Percentiles rank a stretch among this genome's conserved stretches.
phyloP scores from a whole-genome alignment of 2,888 invertebrate genomes.

The Perizoma flavofasciatum region DNA sequence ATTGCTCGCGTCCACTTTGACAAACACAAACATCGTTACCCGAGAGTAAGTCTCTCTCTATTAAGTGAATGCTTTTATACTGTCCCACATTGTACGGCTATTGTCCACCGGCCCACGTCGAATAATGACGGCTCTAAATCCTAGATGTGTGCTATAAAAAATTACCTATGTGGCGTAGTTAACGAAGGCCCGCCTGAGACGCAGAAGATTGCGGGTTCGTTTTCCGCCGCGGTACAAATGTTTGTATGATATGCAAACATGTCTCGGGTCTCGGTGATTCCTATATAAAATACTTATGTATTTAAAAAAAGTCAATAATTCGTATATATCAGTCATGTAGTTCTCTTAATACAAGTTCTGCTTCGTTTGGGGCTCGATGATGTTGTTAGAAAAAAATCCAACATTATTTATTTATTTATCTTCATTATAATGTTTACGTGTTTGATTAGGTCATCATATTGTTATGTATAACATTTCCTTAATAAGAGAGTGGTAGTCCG shows the following conservation, averaged over 20 bases:
- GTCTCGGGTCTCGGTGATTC: no score
- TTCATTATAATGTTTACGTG: slow-evolving; percentile 21
- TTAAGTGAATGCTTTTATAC: slow-evolving; percentile 47
- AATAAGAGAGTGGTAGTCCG: no score
- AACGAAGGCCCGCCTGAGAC: neutral
- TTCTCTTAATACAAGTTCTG: no score
- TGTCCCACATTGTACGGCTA: slow-evolving; percentile 40
- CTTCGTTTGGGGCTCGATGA: no score
- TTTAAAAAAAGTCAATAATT: no score
- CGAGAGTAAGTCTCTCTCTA: slow-evolving; percentile 46
- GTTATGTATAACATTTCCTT: no score
- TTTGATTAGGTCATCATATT: slow-evolving; percentile 8
- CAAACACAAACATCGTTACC: slow-evolving; percentile 57
- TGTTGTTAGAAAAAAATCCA: slow-evolving; percentile 29
- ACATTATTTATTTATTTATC: slow-evolving; percentile 34
- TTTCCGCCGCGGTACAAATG: no score
- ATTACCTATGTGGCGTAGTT: slow-evolving; percentile 1
- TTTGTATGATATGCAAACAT: no score
- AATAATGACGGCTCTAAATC: slow-evolving; percentile 24
- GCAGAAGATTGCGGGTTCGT: slow-evolving; percentile 19
- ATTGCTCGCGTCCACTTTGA: slow-evolving; percentile 44
- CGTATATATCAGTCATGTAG: no score
- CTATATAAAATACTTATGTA: no score
- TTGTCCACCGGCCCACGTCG: slow-evolving; percentile 34
- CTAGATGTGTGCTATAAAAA: slow-evolving; percentile 12